Evolutionary conservation across 2,797 vertebrate genomes (phyloP).

Genomic region (Erpetoichthys calabaricus): DNA sequence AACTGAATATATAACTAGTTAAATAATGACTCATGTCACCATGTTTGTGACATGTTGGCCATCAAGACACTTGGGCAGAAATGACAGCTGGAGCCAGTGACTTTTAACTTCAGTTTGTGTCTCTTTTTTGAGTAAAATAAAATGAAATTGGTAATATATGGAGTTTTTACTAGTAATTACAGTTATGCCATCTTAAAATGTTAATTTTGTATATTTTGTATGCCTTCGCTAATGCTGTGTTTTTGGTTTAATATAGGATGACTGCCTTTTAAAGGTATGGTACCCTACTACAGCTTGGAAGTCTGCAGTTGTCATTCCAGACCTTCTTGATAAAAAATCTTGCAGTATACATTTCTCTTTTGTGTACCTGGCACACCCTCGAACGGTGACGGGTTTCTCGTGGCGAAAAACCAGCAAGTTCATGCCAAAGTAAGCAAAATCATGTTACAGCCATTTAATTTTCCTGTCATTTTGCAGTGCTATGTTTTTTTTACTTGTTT

Average conservation of each 20-base stretch:
- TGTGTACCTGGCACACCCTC: constrained; percentile 64
- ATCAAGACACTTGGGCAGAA: no score
- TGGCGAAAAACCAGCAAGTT: constrained; percentile 66
- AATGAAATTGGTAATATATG: no score
- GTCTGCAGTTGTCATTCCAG: constrained; percentile 77
- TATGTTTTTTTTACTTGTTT: not conserved
- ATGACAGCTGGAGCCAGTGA: no score
- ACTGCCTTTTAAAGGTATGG: constrained; percentile 94
- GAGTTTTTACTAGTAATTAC: no score
- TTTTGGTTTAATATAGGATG: constrained; percentile 53
- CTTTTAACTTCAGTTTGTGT: no score
- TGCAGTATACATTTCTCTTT: constrained; percentile 50
- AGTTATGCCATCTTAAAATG: no score
- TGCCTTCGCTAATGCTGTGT: not conserved
- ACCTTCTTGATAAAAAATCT: constrained; percentile 61
- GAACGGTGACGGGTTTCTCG: constrained; percentile 59
- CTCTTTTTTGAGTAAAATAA: no score
- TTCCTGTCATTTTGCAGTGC: not conserved
- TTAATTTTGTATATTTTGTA: not conserved
- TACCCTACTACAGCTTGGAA: constrained; percentile 89
- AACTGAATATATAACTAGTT: no score
- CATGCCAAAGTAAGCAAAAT: constrained; percentile 52
- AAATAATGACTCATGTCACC: no score
- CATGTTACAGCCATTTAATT: not conserved
- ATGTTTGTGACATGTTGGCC: no score